Conservation (phyloP, 2,113 vertebrate genomes). For the Pimephales promelas region DNA sequence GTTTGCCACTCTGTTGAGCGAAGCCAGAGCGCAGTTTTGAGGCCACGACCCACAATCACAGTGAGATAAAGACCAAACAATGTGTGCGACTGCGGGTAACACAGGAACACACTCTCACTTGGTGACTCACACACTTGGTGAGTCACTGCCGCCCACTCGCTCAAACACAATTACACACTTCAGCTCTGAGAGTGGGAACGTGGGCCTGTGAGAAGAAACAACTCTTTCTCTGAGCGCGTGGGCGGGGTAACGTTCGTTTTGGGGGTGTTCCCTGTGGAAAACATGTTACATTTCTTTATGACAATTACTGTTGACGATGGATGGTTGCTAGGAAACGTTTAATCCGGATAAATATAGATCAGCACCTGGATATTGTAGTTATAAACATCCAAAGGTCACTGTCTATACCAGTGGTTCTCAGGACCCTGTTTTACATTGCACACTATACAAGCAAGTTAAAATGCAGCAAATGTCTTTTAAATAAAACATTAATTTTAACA, state of each 20-base stretch:
- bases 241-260: slow-evolving; percentile 65
- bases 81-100: slow-evolving; percentile 71
- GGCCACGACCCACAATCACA: slow-evolving; percentile 54
- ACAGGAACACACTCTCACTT: slow-evolving; percentile 74
- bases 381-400: neutral
- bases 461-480: too few species aligned
- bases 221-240: slow-evolving; percentile 49
- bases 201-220: slow-evolving; percentile 59
- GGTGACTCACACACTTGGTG: slow-evolving; percentile 74
- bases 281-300: slow-evolving; percentile 45
- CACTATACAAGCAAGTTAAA: too few species aligned
- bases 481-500: too few species aligned
- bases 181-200: slow-evolving; percentile 58
- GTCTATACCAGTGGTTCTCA: neutral
- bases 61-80: slow-evolving; percentile 79
- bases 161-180: slow-evolving; percentile 58
- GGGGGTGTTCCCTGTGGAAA: slow-evolving; percentile 54
- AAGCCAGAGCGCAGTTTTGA: slow-evolving; percentile 48
- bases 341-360: slow-evolving; percentile 33
- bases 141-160: slow-evolving; percentile 77
- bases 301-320: slow-evolving; percentile 45
- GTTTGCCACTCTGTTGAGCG: slow-evolving; percentile 16
- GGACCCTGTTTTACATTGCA: neutral
- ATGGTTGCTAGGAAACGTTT: slow-evolving; percentile 36
- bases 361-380: slow-evolving; percentile 47